Evolutionary conservation across 1,140 invertebrate genomes (phyloP).

Genomic region (Pinna nobilis): DNA sequence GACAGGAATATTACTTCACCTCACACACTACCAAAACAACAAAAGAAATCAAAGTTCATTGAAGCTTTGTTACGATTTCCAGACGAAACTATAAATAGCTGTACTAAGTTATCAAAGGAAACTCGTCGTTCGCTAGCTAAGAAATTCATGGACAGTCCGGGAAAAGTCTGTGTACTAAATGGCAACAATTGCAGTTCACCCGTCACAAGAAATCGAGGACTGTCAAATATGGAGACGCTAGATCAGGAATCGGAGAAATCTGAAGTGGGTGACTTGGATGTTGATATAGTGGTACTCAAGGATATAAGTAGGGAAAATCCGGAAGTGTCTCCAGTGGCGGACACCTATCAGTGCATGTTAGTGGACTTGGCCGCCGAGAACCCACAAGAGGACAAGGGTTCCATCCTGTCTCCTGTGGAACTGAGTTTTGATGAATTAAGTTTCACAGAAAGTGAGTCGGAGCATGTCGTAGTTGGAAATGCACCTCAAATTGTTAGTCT

Average conservation of each 20-base stretch:
- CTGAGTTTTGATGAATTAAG: no score
- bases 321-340: slow-evolving; percentile 6
- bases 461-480: no score
- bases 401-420: neutral
- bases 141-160: slow-evolving; percentile 1
- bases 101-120: slow-evolving; percentile 8
- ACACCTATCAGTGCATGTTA: slow-evolving; percentile 14
- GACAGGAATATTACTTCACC: neutral
- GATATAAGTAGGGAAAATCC: slow-evolving; percentile 1
- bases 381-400: neutral
- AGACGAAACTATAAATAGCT: slow-evolving; percentile 13
- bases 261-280: slow-evolving; percentile 1
- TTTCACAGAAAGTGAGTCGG: no score
- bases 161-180: no score
- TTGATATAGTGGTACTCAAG: neutral
- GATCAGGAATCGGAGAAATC: neutral
- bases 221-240: neutral
- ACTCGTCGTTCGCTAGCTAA: slow-evolving; percentile 4
- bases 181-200: neutral
- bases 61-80: slow-evolving; percentile 4
- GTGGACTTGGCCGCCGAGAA: neutral
- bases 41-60: neutral
- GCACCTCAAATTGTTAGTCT: no score
- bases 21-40: slow-evolving; percentile 6
- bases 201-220: neutral